Evolutionary conservation across 2,888 invertebrate species (phyloP).

Genomic region (Lasioglossum pauxillum): DNA sequence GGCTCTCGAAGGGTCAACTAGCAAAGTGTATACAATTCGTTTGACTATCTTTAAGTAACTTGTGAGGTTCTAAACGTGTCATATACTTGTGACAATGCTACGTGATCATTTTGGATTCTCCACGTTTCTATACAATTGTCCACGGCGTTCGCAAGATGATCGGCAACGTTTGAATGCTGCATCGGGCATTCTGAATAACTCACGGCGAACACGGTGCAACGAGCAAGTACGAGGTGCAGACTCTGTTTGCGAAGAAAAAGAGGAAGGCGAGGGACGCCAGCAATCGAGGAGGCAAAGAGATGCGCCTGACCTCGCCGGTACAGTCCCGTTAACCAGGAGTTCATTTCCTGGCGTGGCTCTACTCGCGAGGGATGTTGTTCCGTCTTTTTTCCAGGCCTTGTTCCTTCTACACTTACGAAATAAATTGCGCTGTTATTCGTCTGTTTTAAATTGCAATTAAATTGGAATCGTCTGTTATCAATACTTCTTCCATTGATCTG

Average conservation of each 20-base stretch:
- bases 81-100: not conserved
- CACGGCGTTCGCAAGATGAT: not conserved
- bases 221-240: not conserved
- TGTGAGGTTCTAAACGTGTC: too few relatives aligned
- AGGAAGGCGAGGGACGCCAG: constrained; percentile 19
- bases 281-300: constrained; percentile 44
- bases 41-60: too few relatives aligned
- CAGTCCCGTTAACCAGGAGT: constrained; percentile 70
- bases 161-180: not conserved
- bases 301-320: constrained; percentile 62
- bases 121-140: not conserved
- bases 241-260: constrained; percentile 15
- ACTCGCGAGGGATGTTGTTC: constrained; percentile 50
- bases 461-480: not conserved
- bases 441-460: not conserved
- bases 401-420: not conserved
- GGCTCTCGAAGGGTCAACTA: too few relatives aligned
- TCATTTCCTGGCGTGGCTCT: constrained; percentile 63
- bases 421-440: not conserved
- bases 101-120: not conserved
- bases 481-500: not conserved
- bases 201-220: not conserved
- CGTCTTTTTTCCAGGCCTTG: not conserved
- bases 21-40: too few relatives aligned
- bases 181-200: not conserved